These are phyloP conservation scores for Tolypeutes matacus DNA, from an alignment of 2,797 vertebrate genomes.

Conservation along the genomic window DNA sequence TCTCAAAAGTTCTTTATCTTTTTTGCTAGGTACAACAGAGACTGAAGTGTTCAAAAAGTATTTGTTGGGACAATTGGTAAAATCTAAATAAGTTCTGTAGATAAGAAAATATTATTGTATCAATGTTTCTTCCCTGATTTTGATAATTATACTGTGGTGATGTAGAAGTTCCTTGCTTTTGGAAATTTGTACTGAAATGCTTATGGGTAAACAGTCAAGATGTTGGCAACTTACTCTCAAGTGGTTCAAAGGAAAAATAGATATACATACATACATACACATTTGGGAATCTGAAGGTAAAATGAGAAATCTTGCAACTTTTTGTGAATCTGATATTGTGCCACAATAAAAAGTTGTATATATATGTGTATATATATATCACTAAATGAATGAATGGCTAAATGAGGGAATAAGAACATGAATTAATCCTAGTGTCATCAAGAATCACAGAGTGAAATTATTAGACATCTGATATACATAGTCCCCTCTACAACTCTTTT, in stretches of 20 bases:
- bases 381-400: not conserved
- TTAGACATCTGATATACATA: not conserved
- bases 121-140: constrained; percentile 3
- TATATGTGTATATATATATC: not conserved
- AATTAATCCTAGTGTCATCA: not conserved
- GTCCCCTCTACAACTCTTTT: not conserved
- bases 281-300: not conserved
- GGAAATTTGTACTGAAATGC: not conserved
- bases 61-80: not conserved
- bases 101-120: constrained; percentile 16
- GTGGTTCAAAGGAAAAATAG: not conserved
- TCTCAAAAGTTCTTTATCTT: constrained; percentile 14
- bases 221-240: not conserved
- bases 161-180: not conserved
- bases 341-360: not conserved
- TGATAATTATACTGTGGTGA: not conserved
- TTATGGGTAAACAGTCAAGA: not conserved
- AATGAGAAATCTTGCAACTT: not conserved
- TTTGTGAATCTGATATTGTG: not conserved
- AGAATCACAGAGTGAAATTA: not conserved
- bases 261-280: no score
- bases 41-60: not conserved
- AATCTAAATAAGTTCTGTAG: not conserved
- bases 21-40: not conserved
- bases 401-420: not conserved